These are phyloP conservation scores for Nycteola revayana DNA, from an alignment of 2,888 invertebrate genomes.

Conservation along the genomic window DNA sequence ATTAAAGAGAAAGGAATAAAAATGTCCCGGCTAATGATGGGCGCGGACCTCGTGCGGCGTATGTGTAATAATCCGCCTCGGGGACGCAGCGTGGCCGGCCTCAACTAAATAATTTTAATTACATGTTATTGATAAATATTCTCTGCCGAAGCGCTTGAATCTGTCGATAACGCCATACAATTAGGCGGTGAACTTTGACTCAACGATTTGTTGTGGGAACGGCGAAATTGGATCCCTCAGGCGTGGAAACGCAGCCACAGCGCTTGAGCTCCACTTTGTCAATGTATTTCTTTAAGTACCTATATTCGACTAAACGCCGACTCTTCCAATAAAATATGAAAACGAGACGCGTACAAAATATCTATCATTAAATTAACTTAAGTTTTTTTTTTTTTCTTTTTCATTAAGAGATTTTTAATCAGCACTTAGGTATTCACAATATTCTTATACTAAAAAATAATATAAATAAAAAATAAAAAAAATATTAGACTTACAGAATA, in stretches of 20 bases:
- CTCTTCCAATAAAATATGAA: conserved; percentile 18
- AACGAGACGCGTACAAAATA: conserved; percentile 22
- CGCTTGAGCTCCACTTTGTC: conserved; percentile 17
- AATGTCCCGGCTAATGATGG: conserved; percentile 76
- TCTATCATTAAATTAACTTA: conserved; percentile 17
- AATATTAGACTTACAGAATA: too few relatives aligned
- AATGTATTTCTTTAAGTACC: conserved; percentile 12
- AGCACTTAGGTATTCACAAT: too few relatives aligned
- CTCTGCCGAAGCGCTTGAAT: conserved; percentile 68
- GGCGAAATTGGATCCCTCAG: conserved; percentile 59
- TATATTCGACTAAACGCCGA: conserved; percentile 15
- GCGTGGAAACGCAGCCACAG: conserved; percentile 35
- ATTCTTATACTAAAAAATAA: too few relatives aligned
- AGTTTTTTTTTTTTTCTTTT: conserved; percentile 27
- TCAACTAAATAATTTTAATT: conserved; percentile 79
- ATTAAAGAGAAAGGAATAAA: conserved; percentile 79
- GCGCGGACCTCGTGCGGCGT: conserved; percentile 72
- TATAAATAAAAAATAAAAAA: too few relatives aligned
- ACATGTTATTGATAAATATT: conserved; percentile 80
- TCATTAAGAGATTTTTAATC: too few relatives aligned
- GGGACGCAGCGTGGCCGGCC: conserved; percentile 51
- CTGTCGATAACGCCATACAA: conserved; percentile 73
- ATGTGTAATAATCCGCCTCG: conserved; percentile 77
- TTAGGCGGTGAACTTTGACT: conserved; percentile 77
- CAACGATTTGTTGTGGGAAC: conserved; percentile 76